A percentile compares a stretch with the other conserved stretches of the same genome.
Evolutionary conservation across 2,113 vertebrate species (phyloP).

Genomic region (Neolamprologus tretocephalus): DNA sequence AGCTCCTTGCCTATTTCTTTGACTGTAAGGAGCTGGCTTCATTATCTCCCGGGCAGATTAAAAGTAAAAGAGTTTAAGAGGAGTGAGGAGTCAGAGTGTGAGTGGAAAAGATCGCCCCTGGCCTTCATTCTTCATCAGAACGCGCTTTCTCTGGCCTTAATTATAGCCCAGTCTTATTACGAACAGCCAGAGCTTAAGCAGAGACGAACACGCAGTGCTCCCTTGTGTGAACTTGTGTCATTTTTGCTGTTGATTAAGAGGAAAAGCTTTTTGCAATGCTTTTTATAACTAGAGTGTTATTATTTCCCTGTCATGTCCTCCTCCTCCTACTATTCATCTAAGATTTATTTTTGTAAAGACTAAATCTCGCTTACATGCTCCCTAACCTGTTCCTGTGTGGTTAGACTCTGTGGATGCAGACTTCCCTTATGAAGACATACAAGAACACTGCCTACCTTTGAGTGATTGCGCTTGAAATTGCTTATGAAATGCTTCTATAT

Average conservation of each 20-base stretch:
- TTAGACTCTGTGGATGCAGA: not conserved
- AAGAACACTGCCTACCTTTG: conserved; percentile 28
- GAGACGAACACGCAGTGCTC: not conserved
- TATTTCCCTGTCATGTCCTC: not conserved
- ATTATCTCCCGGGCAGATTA: conserved; percentile 54
- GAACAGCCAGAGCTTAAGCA: conserved; percentile 10
- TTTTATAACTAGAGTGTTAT: conserved; percentile 12
- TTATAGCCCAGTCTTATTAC: conserved; percentile 34
- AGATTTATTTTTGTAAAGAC: conserved; percentile 24
- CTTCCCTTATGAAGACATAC: conserved; percentile 18
- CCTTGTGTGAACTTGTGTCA: conserved; percentile 13
- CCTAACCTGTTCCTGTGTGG: not conserved
- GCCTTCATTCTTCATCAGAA: conserved; percentile 21
- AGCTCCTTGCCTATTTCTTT: conserved; percentile 2
- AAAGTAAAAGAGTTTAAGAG: conserved; percentile 40
- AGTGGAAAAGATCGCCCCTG: conserved; percentile 16
- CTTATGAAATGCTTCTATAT: conserved; percentile 55
- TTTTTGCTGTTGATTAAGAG: conserved; percentile 30
- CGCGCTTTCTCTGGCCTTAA: conserved; percentile 19
- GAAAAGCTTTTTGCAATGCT: conserved; percentile 2
- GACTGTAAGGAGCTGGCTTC: conserved; percentile 16
- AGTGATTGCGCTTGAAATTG: conserved; percentile 59
- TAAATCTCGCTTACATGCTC: not conserved
- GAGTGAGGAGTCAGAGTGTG: not conserved
- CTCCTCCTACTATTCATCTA: not conserved